Base-by-base conservation (phyloP, 2,888 invertebrate genomes). In the Pherbina coryleti region DNA sequence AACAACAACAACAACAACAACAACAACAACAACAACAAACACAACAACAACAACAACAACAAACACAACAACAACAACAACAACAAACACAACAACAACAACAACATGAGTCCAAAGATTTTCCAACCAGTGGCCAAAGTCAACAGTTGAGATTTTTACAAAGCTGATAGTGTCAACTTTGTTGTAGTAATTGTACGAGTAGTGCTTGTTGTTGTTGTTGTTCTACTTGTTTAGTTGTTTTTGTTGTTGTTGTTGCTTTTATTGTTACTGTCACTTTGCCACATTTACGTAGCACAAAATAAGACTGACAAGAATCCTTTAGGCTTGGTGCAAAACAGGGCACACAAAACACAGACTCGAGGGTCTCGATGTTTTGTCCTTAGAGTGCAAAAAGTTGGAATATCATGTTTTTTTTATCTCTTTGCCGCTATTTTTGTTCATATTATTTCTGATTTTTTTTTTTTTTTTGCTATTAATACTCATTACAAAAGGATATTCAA, bases 161-260 rank as follows among this genome's bases (percentile, higher is more conserved):
- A 64, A 62, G 22, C 25, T 60, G 73, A 73, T 67, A 67, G 66
- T 75, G 75, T 51, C 75, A 75, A 66, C 64, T 25, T 72, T 57
- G 72, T 60, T 72, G 57, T 57, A 53, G 28, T 51, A 28, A n/a
- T 66, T 66, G 66, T 37, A 11, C 34, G 9, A 11, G 69, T 69
- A 37, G 66, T 66, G 60, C 28, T 25, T 64, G 51, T 49, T 22
- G 8, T 55, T 71, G 55, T 71, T 31, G 53, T 31, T 70, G n/a
- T n/a, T n/a, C n/a, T n/a, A n/a, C n/a, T n/a, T n/a, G n/a, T n/a
- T n/a, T n/a, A n/a, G 8, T 55, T 71, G 55, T 71, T 31, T 31
- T 31, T 70, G 71, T 25, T 71, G 55, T 57, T 28, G 62, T 55
- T 34, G n/a, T 34, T 19, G 53, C 14, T 49, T 2, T 64, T 66